Evolutionary conservation across 2,113 vertebrate species (phyloP).

Genomic region (Tragelaphus imberbis): DNA sequence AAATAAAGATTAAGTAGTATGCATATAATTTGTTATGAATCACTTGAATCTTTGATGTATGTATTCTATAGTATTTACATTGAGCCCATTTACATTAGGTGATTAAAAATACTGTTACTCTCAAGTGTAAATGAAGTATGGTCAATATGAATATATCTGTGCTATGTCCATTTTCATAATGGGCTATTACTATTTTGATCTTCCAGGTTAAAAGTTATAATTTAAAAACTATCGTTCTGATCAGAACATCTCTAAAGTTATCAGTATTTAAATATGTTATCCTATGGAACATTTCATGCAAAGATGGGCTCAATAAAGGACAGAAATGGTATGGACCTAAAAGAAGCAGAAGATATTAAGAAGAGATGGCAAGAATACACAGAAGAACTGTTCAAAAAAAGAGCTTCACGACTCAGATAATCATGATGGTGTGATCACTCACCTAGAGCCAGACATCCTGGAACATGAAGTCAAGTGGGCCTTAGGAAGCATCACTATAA

Average conservation of each 20-base stretch:
- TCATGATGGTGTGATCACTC: too few species aligned
- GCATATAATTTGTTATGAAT: too few species aligned
- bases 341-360: too few species aligned
- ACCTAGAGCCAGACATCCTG: too few species aligned
- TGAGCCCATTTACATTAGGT: slow-evolving; percentile 51
- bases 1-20: too few species aligned
- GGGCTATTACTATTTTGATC: slow-evolving; percentile 63
- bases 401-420: too few species aligned
- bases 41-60: slow-evolving; percentile 57
- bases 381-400: too few species aligned
- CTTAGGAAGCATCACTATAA: too few species aligned
- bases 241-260: slow-evolving; percentile 12
- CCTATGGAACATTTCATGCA: neutral
- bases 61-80: slow-evolving; percentile 51
- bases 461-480: too few species aligned
- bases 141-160: slow-evolving; percentile 56
- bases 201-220: slow-evolving; percentile 55
- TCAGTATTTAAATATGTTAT: slow-evolving; percentile 34
- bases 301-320: too few species aligned
- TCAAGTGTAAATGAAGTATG: slow-evolving; percentile 68
- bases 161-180: slow-evolving; percentile 63
- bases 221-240: slow-evolving; percentile 67
- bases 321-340: too few species aligned
- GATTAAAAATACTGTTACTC: slow-evolving; percentile 66
- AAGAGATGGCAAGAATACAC: too few species aligned